A percentile compares a stretch with the other conserved stretches of the same genome.
Conservation (phyloP, 2,113 vertebrate genomes). For the Megaleporinus macrocephalus region DNA sequence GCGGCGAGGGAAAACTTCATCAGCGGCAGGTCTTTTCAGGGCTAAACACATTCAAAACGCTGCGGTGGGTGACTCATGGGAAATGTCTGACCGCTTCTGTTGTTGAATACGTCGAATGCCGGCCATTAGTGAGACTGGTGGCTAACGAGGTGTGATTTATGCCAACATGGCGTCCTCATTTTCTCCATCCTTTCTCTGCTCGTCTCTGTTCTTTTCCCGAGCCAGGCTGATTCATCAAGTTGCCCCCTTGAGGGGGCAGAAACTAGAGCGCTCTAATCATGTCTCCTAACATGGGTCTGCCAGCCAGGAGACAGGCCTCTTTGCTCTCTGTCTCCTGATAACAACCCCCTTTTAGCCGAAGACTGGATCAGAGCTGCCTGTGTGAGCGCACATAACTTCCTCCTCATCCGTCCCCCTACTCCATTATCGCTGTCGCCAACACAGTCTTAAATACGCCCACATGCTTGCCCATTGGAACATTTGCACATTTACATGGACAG, state of each 20-base stretch:
- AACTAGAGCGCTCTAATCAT: slow-evolving; percentile 76
- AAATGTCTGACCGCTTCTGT: not conserved
- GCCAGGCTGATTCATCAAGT: slow-evolving; percentile 68
- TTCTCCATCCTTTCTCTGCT: not conserved
- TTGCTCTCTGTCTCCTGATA: slow-evolving; percentile 65
- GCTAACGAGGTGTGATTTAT: slow-evolving; percentile 50
- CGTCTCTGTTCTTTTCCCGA: slow-evolving; percentile 44
- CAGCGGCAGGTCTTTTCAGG: slow-evolving; percentile 28
- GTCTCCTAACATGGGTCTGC: slow-evolving; percentile 68
- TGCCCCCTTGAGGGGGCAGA: slow-evolving; percentile 68
- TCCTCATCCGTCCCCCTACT: not conserved
- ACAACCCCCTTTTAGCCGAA: slow-evolving; percentile 58
- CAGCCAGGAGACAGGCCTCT: slow-evolving; percentile 66
- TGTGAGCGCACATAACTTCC: slow-evolving; percentile 5
- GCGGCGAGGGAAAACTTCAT: slow-evolving; percentile 13
- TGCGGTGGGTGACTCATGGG: not conserved
- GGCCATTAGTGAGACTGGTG: slow-evolving; percentile 5
- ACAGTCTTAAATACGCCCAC: slow-evolving; percentile 11
- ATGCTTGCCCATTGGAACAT: not conserved
- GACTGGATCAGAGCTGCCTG: slow-evolving; percentile 50
- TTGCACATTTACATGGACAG: not conserved
- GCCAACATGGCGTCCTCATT: slow-evolving; percentile 30
- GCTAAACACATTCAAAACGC: not conserved
- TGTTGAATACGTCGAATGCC: slow-evolving; percentile 20
- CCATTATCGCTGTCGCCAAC: not conserved